Evolutionary conservation across 2,888 invertebrate species (phyloP).

Genomic region (Pinctada fucata): DNA sequence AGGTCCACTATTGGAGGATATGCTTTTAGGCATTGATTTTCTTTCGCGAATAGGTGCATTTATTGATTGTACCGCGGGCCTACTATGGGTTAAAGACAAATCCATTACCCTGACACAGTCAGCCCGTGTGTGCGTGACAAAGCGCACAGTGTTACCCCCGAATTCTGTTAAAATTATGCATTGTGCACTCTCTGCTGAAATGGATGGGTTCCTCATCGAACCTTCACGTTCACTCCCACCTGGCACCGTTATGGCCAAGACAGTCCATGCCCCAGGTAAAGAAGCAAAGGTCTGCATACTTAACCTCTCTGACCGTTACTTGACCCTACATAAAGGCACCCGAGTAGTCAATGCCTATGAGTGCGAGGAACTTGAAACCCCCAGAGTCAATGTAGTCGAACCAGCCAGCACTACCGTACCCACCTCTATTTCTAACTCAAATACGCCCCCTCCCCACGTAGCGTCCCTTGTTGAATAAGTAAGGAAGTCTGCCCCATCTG

Average conservation of each 20-base stretch:
- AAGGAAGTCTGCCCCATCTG: constrained; percentile 6
- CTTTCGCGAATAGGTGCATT: neutral
- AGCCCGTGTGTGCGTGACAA: neutral
- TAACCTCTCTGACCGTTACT: neutral
- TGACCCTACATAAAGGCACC: neutral
- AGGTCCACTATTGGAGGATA: constrained; percentile 2
- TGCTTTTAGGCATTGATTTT: constrained; percentile 2
- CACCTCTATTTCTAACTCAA: too few relatives aligned
- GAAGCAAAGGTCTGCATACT: neutral
- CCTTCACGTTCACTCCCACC: neutral
- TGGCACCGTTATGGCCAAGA: neutral
- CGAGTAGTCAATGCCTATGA: neutral
- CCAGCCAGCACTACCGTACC: too few relatives aligned
- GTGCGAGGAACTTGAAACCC: neutral
- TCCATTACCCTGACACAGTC: neutral
- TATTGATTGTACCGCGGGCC: neutral
- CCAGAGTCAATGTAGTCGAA: too few relatives aligned
- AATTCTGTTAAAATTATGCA: neutral
- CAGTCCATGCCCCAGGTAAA: neutral
- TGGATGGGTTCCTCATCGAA: neutral
- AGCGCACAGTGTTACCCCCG: neutral
- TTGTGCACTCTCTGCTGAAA: neutral
- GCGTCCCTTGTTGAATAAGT: too few relatives aligned
- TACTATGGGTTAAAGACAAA: neutral
- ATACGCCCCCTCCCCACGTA: too few relatives aligned